A percentile compares a stretch with the other conserved stretches of the same genome.
phyloP scores from a whole-genome alignment of 1,140 invertebrate species.

The Mizuhopecten yessoensis region DNA sequence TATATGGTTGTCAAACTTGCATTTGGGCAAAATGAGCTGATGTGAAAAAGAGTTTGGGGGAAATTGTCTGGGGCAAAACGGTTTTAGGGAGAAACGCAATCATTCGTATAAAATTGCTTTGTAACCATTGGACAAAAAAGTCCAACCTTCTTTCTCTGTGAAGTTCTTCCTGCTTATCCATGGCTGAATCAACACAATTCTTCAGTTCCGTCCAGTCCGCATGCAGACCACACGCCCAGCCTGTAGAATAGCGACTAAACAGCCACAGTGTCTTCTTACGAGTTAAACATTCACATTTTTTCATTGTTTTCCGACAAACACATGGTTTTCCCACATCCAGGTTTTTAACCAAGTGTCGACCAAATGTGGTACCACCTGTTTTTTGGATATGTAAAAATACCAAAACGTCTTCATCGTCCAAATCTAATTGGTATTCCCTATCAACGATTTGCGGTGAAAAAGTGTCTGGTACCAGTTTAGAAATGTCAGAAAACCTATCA shows the following conservation, averaged over 20 bases:
- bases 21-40: too few relatives aligned
- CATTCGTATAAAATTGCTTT: too few relatives aligned
- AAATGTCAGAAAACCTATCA: not conserved
- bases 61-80: too few relatives aligned
- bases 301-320: slow-evolving; percentile 71
- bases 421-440: slow-evolving; percentile 66
- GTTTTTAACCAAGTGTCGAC: slow-evolving; percentile 96
- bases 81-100: too few relatives aligned
- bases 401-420: slow-evolving; percentile 91
- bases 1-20: too few relatives aligned
- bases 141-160: slow-evolving; percentile 75
- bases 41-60: too few relatives aligned
- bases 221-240: slow-evolving; percentile 99
- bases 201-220: slow-evolving; percentile 98
- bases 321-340: slow-evolving; percentile 88
- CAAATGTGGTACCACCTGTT: slow-evolving; percentile 95
- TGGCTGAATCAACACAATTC: slow-evolving; percentile 86
- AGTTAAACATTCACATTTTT: slow-evolving; percentile 79
- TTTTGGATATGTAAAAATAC: slow-evolving; percentile 99
- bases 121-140: not conserved
- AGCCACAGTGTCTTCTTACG: slow-evolving; percentile 88
- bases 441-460: slow-evolving; percentile 44
- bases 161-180: slow-evolving; percentile 82
- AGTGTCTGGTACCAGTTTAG: not conserved
- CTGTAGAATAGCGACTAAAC: slow-evolving; percentile 98